Evolutionary conservation across 2,113 vertebrate species (phyloP).

Genomic region (Felis chaus): DNA sequence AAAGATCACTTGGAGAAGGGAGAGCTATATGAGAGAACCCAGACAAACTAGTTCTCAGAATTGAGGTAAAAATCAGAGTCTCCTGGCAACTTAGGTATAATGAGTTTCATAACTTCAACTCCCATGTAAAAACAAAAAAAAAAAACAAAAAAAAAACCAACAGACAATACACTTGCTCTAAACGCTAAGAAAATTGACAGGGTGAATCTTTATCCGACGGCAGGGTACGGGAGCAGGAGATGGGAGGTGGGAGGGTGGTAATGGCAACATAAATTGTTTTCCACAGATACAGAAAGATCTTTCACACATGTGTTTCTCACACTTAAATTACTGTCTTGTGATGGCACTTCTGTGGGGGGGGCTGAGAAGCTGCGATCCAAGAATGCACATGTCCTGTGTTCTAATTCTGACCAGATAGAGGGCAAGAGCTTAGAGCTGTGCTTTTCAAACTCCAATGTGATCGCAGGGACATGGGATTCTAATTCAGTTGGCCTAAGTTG

Average conservation of each 20-base stretch:
- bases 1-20: background rate
- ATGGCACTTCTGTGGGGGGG: background rate
- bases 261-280: background rate
- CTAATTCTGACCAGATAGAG: background rate
- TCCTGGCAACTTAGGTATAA: background rate
- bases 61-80: background rate
- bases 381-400: background rate
- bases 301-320: background rate
- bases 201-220: background rate
- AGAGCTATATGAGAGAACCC: background rate
- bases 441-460: background rate
- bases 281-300: background rate
- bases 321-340: background rate
- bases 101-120: background rate
- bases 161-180: background rate
- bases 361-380: background rate
- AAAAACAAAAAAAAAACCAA: background rate
- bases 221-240: no score
- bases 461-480: background rate
- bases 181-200: background rate
- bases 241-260: background rate
- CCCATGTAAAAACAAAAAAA: background rate
- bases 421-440: background rate
- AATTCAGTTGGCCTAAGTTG: no score
- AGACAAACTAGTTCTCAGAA: constrained; percentile 7